Evolutionary conservation across 92 coral and sea anemone species (phyloP).

Genomic region (Actinernus sp.): DNA sequence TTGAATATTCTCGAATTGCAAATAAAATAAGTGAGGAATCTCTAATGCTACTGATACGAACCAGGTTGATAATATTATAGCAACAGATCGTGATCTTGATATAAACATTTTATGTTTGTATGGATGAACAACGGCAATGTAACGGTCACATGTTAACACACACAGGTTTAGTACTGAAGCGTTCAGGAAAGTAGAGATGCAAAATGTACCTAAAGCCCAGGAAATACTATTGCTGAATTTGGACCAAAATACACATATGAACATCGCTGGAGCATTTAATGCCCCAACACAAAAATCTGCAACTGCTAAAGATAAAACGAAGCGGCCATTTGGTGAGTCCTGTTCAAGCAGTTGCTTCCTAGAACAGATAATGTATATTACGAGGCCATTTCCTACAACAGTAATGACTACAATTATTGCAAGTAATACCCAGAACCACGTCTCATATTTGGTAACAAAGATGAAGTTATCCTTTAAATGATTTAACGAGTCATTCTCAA

Average conservation of each 20-base stretch:
- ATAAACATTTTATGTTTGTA: not conserved
- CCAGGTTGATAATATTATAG: not conserved
- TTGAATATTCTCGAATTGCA: not conserved
- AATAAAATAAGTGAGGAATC: not conserved
- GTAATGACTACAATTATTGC: not conserved
- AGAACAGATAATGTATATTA: not conserved
- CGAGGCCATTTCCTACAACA: not conserved
- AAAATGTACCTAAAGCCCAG: not conserved
- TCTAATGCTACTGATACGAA: not conserved
- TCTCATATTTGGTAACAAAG: no score
- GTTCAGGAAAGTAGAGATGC: not conserved
- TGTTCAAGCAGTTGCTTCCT: not conserved
- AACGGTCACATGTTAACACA: not conserved
- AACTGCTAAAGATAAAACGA: not conserved
- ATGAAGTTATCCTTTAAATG: no score
- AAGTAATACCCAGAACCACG: not conserved
- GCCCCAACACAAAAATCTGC: constrained; percentile 3
- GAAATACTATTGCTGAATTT: not conserved
- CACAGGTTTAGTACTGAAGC: not conserved
- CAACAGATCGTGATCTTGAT: not conserved
- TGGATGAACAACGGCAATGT: not conserved
- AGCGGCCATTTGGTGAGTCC: constrained; percentile 3
- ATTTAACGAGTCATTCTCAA: no score
- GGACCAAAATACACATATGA: not conserved
- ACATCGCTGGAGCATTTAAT: not conserved